phyloP scores from a whole-genome alignment of 2,113 vertebrate species.

The Nanorana parkeri region DNA sequence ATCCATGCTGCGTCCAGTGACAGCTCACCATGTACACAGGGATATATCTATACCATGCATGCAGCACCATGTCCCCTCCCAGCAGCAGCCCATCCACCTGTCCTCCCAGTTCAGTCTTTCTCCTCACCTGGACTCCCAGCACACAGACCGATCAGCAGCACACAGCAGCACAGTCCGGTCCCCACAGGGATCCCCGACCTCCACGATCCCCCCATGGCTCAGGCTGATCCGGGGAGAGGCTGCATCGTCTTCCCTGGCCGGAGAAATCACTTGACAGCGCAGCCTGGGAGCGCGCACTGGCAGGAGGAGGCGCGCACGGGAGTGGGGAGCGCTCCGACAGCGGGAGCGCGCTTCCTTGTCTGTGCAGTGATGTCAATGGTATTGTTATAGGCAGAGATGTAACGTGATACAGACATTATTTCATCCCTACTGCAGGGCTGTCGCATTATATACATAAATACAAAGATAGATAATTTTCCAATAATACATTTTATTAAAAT shows the following conservation, averaged over 20 bases:
- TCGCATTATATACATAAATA: no score
- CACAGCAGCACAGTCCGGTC: slow-evolving; percentile 25
- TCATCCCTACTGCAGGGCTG: no score
- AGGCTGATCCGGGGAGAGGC: slow-evolving; percentile 38
- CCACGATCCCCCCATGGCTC: slow-evolving; percentile 29
- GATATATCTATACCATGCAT: neutral
- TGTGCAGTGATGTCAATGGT: no score
- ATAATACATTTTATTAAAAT: no score
- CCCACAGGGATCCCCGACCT: slow-evolving; percentile 15
- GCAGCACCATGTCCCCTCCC: neutral
- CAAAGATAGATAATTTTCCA: no score
- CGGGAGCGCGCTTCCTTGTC: no score
- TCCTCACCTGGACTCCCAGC: slow-evolving; percentile 17
- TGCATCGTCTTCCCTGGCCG: slow-evolving; percentile 20
- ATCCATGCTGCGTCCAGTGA: neutral
- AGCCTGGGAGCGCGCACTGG: neutral
- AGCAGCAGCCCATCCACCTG: neutral
- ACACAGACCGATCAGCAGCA: neutral
- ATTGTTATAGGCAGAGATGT: no score
- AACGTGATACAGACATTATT: no score
- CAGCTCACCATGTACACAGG: neutral
- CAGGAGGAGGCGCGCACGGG: neutral
- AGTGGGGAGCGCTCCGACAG: neutral
- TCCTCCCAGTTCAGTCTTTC: neutral
- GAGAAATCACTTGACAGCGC: no score